Percentiles rank a stretch among this genome's conserved stretches.
Evolutionary conservation across 64 coral and sea anemone genomes (phyloP).

Genomic region (Acropora yongei): DNA sequence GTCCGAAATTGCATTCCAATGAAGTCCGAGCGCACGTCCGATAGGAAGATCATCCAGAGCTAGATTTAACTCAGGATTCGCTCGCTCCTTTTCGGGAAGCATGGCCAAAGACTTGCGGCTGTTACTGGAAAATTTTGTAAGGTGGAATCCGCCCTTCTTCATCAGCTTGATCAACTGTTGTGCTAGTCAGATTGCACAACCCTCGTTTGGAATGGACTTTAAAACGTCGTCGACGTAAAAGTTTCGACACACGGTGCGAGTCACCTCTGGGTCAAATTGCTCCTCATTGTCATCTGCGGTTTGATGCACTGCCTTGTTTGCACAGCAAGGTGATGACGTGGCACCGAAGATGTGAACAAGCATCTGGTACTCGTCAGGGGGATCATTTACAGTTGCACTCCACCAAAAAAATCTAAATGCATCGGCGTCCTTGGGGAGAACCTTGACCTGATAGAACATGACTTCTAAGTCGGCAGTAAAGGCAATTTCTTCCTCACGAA

Average conservation of each 20-base stretch:
- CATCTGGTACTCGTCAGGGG: background rate
- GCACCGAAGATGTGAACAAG: background rate
- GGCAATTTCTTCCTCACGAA: too few species aligned
- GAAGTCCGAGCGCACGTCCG: background rate
- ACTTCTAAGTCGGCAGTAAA: too few species aligned
- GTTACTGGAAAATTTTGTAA: constrained; percentile 18
- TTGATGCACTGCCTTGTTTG: background rate
- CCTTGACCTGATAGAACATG: too few species aligned
- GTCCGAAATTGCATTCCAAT: background rate
- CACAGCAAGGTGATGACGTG: background rate
- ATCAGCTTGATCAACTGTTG: background rate
- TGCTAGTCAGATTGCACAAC: background rate
- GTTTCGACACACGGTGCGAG: background rate
- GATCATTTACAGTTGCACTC: background rate
- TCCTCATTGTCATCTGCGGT: constrained; percentile 12
- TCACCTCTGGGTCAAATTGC: background rate
- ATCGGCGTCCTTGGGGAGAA: background rate
- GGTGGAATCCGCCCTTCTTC: constrained; percentile 55
- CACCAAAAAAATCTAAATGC: background rate
- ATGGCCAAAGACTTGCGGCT: too few species aligned
- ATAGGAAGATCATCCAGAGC: too few species aligned
- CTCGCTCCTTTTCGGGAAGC: too few species aligned
- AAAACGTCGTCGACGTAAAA: constrained; percentile 71
- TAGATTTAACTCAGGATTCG: too few species aligned
- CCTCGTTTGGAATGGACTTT: background rate